Evolutionary conservation across 2,113 vertebrate species (phyloP).

Genomic region (Pygathrix nemaeus): DNA sequence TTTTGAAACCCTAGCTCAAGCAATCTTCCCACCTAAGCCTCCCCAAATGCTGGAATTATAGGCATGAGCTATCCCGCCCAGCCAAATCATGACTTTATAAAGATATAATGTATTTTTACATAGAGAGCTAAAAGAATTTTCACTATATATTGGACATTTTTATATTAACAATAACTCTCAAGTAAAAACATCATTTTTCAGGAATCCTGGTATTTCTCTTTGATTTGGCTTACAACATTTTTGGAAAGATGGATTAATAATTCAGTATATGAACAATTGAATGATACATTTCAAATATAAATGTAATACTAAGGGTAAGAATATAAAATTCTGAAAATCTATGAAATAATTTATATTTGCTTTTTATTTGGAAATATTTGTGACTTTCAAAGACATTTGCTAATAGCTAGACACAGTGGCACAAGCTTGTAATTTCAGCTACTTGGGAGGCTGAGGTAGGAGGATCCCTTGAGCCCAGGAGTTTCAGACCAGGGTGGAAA

Average conservation of each 20-base stretch:
- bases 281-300: neutral
- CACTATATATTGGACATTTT: neutral
- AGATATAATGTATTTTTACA: neutral
- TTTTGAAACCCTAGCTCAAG: no score
- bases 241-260: neutral
- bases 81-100: neutral
- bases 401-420: neutral
- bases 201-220: neutral
- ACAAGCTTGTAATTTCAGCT: neutral
- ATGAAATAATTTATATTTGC: neutral
- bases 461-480: neutral
- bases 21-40: no score
- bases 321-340: neutral
- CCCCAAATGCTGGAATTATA: no score
- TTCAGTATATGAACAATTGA: neutral
- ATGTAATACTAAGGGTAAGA: neutral
- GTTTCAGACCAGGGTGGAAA: neutral
- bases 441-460: neutral
- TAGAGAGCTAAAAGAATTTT: neutral
- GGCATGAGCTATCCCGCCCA: neutral
- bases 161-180: neutral
- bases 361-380: neutral
- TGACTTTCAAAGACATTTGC: neutral
- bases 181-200: neutral
- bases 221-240: neutral